Conservation (phyloP, 1,140 invertebrate genomes). For the Tetramorium parvispinum region DNA sequence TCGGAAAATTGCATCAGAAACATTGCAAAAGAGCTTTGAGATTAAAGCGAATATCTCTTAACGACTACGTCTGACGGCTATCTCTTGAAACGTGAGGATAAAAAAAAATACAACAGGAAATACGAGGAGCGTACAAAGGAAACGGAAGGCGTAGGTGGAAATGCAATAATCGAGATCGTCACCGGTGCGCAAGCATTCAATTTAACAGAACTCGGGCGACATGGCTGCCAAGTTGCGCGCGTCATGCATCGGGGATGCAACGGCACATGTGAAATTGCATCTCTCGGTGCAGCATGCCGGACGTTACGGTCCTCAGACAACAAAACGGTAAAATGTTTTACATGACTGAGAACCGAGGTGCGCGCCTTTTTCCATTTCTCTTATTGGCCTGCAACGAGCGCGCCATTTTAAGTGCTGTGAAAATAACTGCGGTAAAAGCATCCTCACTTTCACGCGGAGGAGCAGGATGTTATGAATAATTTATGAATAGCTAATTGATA, state of each 20-base stretch:
- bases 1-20: not conserved
- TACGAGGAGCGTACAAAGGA: not conserved
- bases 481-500: slow-evolving; percentile 14
- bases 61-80: not conserved
- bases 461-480: not conserved
- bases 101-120: not conserved
- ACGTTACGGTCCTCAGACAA: slow-evolving; percentile 63
- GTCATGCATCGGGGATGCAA: slow-evolving; percentile 63
- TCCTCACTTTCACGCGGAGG: slow-evolving; percentile 19
- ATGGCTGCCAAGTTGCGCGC: slow-evolving; percentile 37
- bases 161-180: slow-evolving; percentile 30
- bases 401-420: slow-evolving; percentile 3
- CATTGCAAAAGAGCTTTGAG: not conserved
- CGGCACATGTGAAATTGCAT: slow-evolving; percentile 55
- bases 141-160: slow-evolving; percentile 12
- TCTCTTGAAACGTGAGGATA: not conserved
- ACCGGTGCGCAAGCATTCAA: slow-evolving; percentile 40
- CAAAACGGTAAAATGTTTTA: slow-evolving; percentile 65
- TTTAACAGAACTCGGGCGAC: slow-evolving; percentile 42
- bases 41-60: slow-evolving; percentile 3
- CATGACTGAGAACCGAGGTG: slow-evolving; percentile 39
- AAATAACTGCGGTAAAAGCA: slow-evolving; percentile 29
- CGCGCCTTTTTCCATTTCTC: slow-evolving; percentile 13
- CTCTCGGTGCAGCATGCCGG: slow-evolving; percentile 27
- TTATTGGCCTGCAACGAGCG: not conserved